Evolutionary conservation across 2,888 invertebrate species (phyloP).

Genomic region (Andrena trimmerana): DNA sequence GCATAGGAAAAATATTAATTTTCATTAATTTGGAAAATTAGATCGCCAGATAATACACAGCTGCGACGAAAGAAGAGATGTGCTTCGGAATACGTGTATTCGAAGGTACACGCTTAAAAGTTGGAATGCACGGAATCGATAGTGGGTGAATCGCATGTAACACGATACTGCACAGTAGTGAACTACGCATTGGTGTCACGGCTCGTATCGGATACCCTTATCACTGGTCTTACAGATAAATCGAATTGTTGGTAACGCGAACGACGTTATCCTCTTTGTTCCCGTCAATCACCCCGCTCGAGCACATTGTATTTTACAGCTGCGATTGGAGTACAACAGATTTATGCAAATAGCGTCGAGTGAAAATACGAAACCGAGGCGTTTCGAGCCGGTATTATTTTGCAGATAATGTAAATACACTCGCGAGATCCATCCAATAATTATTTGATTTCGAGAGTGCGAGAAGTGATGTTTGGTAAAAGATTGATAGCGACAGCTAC

Average conservation of each 20-base stretch:
- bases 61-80: too few species aligned
- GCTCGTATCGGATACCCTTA: conserved; percentile 45
- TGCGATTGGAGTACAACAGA: conserved; percentile 1
- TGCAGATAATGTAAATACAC: not conserved
- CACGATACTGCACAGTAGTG: conserved; percentile 5
- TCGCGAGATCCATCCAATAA: not conserved
- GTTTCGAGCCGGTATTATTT: not conserved
- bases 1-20: too few species aligned
- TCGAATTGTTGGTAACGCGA: conserved; percentile 78
- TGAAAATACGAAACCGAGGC: not conserved
- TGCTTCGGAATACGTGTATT: not conserved
- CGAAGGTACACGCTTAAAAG: not conserved
- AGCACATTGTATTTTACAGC: conserved; percentile 56
- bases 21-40: too few species aligned
- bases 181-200: conserved; percentile 33
- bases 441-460: not conserved
- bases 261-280: conserved; percentile 75
- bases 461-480: not conserved
- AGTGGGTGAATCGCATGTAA: conserved; percentile 13
- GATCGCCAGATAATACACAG: too few species aligned
- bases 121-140: conserved; percentile 1
- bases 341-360: conserved; percentile 26
- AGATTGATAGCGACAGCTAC: not conserved
- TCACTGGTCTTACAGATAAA: conserved; percentile 72
- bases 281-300: conserved; percentile 61